Conservation (phyloP, 92 coral and sea anemone genomes). For the Heteractis magnifica region DNA sequence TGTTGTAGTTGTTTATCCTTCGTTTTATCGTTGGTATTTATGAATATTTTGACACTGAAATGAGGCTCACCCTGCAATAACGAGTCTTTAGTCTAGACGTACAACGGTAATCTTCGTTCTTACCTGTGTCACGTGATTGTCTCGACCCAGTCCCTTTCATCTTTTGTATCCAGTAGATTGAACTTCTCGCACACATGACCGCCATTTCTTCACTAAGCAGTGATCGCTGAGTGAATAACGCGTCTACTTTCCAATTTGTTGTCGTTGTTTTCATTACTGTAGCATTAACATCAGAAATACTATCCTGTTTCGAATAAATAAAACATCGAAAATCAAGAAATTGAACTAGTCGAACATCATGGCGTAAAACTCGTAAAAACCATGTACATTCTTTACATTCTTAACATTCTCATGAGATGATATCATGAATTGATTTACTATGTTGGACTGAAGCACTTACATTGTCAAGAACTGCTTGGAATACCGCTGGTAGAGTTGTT, state of each 20-base stretch:
- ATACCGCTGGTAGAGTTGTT: background rate
- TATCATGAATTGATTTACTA: too few species aligned
- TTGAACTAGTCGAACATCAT: too few species aligned
- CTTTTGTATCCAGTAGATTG: constrained; percentile 25
- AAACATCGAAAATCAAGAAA: background rate
- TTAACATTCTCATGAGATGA: too few species aligned
- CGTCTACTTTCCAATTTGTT: constrained; percentile 14
- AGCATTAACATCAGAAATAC: background rate
- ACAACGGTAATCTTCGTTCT: background rate
- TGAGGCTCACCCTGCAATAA: too few species aligned
- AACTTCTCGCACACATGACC: constrained; percentile 18
- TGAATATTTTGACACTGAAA: too few species aligned
- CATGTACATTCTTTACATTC: too few species aligned
- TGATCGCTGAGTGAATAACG: constrained; percentile 11
- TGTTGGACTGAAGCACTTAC: background rate
- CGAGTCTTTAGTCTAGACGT: too few species aligned
- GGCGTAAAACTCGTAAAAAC: too few species aligned
- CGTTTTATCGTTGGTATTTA: too few species aligned
- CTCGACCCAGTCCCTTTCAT: background rate
- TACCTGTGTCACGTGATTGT: constrained; percentile 23
- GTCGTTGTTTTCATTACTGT: background rate
- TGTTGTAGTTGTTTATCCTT: too few species aligned
- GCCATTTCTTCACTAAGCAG: constrained; percentile 29
- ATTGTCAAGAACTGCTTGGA: background rate
- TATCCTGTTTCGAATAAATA: background rate